Base-by-base conservation (phyloP, 2,113 vertebrate species). In the Eptatretus burgeri region DNA sequence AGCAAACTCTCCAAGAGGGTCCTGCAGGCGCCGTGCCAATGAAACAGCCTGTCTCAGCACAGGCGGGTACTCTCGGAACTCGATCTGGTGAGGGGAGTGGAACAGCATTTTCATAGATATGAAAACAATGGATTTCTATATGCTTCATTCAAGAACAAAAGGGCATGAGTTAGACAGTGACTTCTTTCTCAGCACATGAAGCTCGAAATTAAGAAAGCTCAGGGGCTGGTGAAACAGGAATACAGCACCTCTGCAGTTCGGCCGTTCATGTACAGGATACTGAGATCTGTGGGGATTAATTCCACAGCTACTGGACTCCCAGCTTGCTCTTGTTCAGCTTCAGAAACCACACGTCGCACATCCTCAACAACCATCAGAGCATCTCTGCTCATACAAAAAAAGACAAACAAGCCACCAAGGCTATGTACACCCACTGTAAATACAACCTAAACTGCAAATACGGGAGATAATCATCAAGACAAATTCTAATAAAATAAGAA, bases 321-420 rank as follows among this genome's bases (percentile, higher is more conserved):
- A 63, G 91, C 86, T 5, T 89, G 85, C 67, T 77, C 78, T 68
- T 94, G 91, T 66, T 96, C 87, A 14, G 56, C 64, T 66, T 98
- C 91, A 13, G 82, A 74, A 66, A 89, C 78, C 7, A 87, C 81
- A 66, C 88, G 82, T 71, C 95, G 95, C 62, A 98, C 84, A 73
- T 98, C 91, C 66, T 98, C 91, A 73, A 93, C 80, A 69, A 98
- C 77, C 91, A 98, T 95, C 64, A 87, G 86, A 62, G 86, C 86
- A 66, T 95, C 91, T 72, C 91, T 96, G 72, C 17, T 66, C 13
- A 73, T 51, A 74, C 5, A 63, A 0, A 1, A 2, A 20, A 27
- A 7, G 14, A 49, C 17, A 41, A 41, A 41, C 27, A 41, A 41
- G 27, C 27, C 7, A 41, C 7, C 7, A 41, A 41, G 27, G 27